Base-by-base conservation (phyloP, 2,888 invertebrate species). In the Camponotus fellah region DNA sequence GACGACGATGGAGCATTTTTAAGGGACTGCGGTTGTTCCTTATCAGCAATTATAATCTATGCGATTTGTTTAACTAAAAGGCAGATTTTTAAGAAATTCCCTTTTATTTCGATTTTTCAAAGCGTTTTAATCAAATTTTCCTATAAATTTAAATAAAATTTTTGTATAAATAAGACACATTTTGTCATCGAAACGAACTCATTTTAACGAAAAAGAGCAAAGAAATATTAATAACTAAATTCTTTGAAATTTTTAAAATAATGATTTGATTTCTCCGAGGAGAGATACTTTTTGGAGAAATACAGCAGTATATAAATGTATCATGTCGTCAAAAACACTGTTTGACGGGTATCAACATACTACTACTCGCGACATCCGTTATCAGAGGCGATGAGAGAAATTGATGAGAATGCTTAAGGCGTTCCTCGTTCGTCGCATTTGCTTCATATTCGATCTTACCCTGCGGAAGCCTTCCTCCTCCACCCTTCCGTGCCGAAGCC, bases 361-460 rank as follows among this genome's bases (percentile, higher is more conserved):
- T 40, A 71, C 66, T 40, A 75, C 69, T 80, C 84, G 80, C 64
- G 84, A 83, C 86, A 90, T 87, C 82, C 79, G 85, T 89, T 92
- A 91, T 91, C 91, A 86, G 85, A 74, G 80, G 71, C 83, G 90
- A 88, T 86, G 90, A 89, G 87, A 88, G 87, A 89, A 91, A 91
- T 92, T 89, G 90, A 92, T 88, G 87, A 87, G 90, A 88, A 86
- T 76, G 84, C 88, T 87, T 87, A 81, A 87, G 79, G 81, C 84
- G 77, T 49, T 65, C 85, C 86, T 85, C 83, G 49, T 86, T 65
- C 83, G 82, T 58, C 74, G 56, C 66, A 66, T 74, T 75, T 76
- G 79, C 87, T 86, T 89, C 87, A 86, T 88, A 85, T 88, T 88
- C 84, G 82, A 74, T 60, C 83, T 68, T 62, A 71, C 84, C 74